Evolutionary conservation across 2,888 invertebrate species (phyloP).

Genomic region (Drosophila meridiana): DNA sequence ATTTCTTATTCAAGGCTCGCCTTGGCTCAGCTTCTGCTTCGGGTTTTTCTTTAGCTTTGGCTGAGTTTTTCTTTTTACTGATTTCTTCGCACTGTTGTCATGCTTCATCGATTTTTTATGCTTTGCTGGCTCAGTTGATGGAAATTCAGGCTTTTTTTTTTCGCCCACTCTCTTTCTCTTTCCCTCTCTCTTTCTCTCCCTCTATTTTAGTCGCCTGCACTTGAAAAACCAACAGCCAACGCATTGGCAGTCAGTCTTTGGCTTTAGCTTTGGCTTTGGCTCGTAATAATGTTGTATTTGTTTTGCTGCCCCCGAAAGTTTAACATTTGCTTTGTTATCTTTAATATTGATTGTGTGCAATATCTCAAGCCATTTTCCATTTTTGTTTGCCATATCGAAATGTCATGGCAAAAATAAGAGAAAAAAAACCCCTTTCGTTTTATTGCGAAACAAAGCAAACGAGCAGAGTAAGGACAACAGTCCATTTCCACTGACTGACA

Average conservation of each 20-base stretch:
- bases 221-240: constrained; percentile 36
- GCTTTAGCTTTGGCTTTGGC: constrained; percentile 13
- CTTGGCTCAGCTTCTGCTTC: constrained; percentile 21
- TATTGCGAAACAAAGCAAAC: constrained; percentile 18
- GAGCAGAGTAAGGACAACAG: not conserved
- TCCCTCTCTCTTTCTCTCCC: not conserved
- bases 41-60: constrained; percentile 27
- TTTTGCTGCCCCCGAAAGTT: constrained; percentile 45
- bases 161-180: not conserved
- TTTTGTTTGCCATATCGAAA: constrained; percentile 27
- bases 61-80: constrained; percentile 38
- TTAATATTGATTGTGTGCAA: constrained; percentile 67
- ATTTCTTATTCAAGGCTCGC: constrained; percentile 69
- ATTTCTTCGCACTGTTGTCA: constrained; percentile 59
- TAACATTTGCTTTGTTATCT: constrained; percentile 53
- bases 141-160: constrained; percentile 43
- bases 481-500: constrained; percentile 7
- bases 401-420: not conserved
- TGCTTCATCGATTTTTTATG: constrained; percentile 74
- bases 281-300: constrained; percentile 64
- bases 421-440: constrained; percentile 3
- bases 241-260: constrained; percentile 30
- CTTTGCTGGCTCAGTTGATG: constrained; percentile 68
- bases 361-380: constrained; percentile 51
- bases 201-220: constrained; percentile 38